Evolutionary conservation across 2,113 vertebrate genomes (phyloP).

Genomic region (Mustela lutreola): DNA sequence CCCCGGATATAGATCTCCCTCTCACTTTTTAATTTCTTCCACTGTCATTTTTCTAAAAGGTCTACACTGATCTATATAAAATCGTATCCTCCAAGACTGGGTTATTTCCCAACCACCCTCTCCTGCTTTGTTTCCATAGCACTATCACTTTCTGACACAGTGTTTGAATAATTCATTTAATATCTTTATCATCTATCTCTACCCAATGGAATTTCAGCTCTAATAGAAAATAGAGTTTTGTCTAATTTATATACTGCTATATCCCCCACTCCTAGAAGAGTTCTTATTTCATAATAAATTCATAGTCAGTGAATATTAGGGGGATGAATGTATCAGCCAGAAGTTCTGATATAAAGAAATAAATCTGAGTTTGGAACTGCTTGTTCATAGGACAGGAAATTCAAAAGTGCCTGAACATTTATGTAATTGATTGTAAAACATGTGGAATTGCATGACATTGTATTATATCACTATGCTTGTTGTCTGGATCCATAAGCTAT

Average conservation of each 20-base stretch:
- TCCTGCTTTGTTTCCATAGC: neutral
- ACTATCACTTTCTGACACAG: neutral
- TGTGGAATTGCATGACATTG: neutral
- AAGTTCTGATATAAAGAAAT: neutral
- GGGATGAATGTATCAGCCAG: neutral
- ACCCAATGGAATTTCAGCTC: neutral
- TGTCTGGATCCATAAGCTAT: neutral
- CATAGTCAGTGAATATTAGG: neutral
- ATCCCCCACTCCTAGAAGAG: neutral
- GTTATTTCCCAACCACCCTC: neutral
- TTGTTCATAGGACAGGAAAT: slow-evolving; percentile 14
- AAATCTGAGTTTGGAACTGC: neutral
- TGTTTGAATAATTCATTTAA: neutral
- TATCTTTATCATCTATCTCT: neutral
- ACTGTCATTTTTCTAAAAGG: neutral
- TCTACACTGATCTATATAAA: neutral
- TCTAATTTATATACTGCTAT: neutral
- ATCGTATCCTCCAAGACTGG: neutral
- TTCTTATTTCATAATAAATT: neutral
- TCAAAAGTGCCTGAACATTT: neutral
- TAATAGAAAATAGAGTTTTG: neutral
- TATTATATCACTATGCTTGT: neutral
- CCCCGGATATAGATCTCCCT: neutral
- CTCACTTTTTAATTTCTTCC: neutral
- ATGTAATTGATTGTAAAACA: slow-evolving; percentile 34